Evolutionary conservation across 2,797 vertebrate species (phyloP), one percentile per base, ranked within the genome.

Genomic region (Nyctalus aviator): DNA sequence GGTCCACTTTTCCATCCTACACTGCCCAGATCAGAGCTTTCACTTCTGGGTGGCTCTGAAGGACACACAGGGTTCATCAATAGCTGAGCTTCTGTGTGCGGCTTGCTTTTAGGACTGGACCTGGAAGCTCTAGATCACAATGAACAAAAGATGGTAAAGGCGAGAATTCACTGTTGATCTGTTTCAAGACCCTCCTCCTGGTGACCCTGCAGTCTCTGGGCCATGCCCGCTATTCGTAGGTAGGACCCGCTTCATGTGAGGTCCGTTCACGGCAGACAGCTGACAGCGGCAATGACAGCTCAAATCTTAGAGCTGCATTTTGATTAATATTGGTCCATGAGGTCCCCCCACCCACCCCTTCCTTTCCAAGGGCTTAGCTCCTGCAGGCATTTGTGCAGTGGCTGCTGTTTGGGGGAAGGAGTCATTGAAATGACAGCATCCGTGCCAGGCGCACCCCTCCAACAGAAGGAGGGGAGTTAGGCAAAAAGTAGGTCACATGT

Each of bases 401-500:
- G 97, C 97, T 97, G 94, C 95, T 97, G 94, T 93, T 55, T 57
- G 96, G 86, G 96, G 91, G 91, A 89, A 97, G 95, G 98, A 97
- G 97, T 98, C 94, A 86, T 94, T 95, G 97, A 97, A 94, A 93
- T 93, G 97, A 98, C 98, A 98, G 98, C 97, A 94, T 94, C 93
- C 96, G 87, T 30, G 78, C 96, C 93, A 93, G 97, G 97, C 97
- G 88, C 94, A 93, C 98, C 97, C 97, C 98, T 96, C 97, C 97
- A 97, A 97, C 85, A 68, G 96, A 97, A 98, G 95, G 81, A 90
- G 98, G 97, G 97, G 97, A 98, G 98, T 97, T 97, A 96, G 97
- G 85, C 97, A 98, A 98, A 98, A 98, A 98, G 97, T 98, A 97
- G 97, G 98, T 99, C 98, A 99, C 97, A 68, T 99, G 98, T 93